phyloP scores from a whole-genome alignment of 1,140 invertebrate genomes.

The Cataglyphis hispanica region DNA sequence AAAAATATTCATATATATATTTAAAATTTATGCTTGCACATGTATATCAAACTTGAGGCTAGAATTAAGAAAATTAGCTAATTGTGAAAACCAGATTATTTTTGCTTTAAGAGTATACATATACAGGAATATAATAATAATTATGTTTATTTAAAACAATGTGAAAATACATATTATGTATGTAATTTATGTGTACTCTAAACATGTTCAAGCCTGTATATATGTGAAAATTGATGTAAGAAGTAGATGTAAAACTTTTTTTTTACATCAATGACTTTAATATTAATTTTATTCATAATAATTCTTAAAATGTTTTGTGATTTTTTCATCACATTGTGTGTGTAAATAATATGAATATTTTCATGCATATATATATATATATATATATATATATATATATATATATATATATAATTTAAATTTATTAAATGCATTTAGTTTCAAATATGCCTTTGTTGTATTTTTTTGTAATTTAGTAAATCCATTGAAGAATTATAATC shows the following conservation, averaged over 20 bases:
- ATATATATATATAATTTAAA: too few species aligned
- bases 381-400: too few species aligned
- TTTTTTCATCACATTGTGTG: background rate
- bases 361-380: background rate
- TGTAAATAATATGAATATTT: background rate
- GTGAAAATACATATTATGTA: background rate
- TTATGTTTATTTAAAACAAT: constrained; percentile 1
- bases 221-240: background rate
- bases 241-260: background rate
- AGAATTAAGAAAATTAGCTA: too few species aligned
- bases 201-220: background rate
- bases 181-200: background rate
- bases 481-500: background rate
- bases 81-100: background rate
- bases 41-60: background rate
- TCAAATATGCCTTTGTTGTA: background rate
- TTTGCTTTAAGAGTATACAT: background rate
- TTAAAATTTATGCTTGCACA: background rate
- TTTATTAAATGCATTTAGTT: constrained; percentile 7
- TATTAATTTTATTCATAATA: constrained; percentile 1
- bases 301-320: background rate
- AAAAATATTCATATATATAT: background rate
- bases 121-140: background rate
- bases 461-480: constrained; percentile 9
- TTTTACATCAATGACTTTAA: background rate